These are phyloP conservation scores for Sebastes trivittatus DNA, from an alignment of 2,797 vertebrate genomes.

Conservation along the genomic window DNA sequence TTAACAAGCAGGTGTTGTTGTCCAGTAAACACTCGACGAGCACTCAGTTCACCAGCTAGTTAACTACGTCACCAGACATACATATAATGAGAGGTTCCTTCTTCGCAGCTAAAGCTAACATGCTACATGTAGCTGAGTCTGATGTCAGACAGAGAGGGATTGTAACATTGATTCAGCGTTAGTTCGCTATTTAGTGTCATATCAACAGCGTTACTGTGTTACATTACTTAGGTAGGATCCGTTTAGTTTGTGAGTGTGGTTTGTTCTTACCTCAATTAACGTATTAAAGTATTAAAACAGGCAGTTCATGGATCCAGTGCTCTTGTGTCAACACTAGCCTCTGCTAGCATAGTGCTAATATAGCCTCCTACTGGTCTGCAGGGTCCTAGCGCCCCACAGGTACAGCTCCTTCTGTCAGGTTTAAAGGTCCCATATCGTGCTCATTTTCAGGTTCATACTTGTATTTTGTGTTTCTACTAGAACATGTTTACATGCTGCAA, in stretches of 20 bases:
- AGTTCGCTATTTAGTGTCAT: neutral
- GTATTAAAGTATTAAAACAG: constrained; percentile 14
- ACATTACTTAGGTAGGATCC: rapidly evolving
- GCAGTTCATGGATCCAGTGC: constrained; percentile 66
- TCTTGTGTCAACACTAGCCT: constrained; percentile 48
- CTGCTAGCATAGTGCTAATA: constrained; percentile 54
- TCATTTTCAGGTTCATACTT: no score
- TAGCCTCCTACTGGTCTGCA: constrained; percentile 8
- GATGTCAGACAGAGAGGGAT: neutral
- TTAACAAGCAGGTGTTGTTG: neutral
- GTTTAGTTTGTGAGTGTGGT: neutral
- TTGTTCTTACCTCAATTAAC: constrained; percentile 69
- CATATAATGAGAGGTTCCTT: neutral
- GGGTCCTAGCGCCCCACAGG: constrained; percentile 36
- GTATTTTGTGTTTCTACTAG: no score
- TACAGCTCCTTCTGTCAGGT: neutral
- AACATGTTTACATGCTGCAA: no score
- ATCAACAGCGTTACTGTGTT: neutral
- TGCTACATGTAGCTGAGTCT: constrained; percentile 15
- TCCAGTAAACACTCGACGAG: rapidly evolving
- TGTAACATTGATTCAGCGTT: neutral
- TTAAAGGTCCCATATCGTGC: neutral
- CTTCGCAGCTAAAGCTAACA: constrained; percentile 37
- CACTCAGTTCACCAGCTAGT: neutral
- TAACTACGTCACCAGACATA: neutral